Base-by-base conservation (phyloP, 2,797 vertebrate genomes). In the Silurus lanzhouensis region DNA sequence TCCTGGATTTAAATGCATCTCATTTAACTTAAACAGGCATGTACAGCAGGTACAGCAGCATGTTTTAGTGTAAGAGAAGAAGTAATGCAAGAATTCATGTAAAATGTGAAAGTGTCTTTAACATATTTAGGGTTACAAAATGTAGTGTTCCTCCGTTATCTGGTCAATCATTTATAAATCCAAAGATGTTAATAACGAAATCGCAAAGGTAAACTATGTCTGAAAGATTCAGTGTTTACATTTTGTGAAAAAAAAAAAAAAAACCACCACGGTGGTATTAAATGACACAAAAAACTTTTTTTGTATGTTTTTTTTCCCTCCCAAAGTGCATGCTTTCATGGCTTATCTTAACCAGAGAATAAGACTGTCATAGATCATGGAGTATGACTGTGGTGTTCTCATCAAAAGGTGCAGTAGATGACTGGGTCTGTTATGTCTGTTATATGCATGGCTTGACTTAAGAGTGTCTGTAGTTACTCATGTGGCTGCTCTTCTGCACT, bases 401-500 rank as follows among this genome's bases (percentile, higher is more conserved):
- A 93, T 93, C 91, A 91, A 86, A 91, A 88, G 81, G 87, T 85
- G 88, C 88, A 87, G 91, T 89, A 91, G 90, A 93, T 93, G 91
- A 90, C 38, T 90, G 88, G 66, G 38, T 38, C 38, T 38, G 38
- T 38, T 38, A 38, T 80, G 19, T 64, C 86, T 88, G 82, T 82
- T 88, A 84, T 88, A 88, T 68, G 44, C 77, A 64, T 89, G 66
- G 81, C 78, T 68, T 77, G 76, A 85, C 88, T 74, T 2, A 38
- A 38, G 81, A 87, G 87, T 68, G 82, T 91, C 91, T 92, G 89
- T 81, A 88, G 88, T 90, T 89, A 82, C 63, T 91, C 90, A 89
- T 86, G 71, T 84, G 84, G 77, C 84, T 90, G 83, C 82, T 79
- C 0, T 3, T 82, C 66, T 88, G 61, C 80, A 86, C 12, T 2